Evolutionary conservation across 2,888 invertebrate species (phyloP).

Genomic region (Chrysolina oricalcia): DNA sequence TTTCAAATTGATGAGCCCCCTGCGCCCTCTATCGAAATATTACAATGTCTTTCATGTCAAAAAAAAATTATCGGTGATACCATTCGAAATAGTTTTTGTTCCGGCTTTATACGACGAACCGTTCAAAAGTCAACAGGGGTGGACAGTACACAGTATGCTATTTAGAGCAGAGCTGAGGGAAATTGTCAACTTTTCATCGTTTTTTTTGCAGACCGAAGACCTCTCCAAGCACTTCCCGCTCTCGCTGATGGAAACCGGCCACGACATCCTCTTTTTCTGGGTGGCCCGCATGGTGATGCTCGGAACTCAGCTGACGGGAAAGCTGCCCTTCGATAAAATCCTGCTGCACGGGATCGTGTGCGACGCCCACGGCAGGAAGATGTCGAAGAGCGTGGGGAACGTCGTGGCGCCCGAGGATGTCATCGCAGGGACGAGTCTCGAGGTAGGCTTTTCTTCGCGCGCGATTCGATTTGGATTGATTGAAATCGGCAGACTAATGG

Average conservation of each 20-base stretch:
- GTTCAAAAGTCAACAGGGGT: too few species aligned
- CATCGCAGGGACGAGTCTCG: conserved; percentile 88
- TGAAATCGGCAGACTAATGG: too few species aligned
- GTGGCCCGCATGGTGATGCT: conserved; percentile 99
- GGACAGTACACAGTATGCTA: too few species aligned
- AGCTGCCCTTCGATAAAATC: conserved; percentile 94
- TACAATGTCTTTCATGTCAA: too few species aligned
- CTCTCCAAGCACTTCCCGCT: conserved; percentile 82
- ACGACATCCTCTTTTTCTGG: conserved; percentile 99
- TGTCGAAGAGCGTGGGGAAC: conserved; percentile 99
- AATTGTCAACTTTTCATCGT: neutral
- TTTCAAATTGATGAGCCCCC: too few species aligned
- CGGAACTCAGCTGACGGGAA: conserved; percentile 86
- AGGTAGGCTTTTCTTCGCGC: conserved; percentile 71
- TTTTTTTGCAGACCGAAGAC: conserved; percentile 74
- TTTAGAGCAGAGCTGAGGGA: too few species aligned
- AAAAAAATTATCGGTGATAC: too few species aligned
- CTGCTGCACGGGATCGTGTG: conserved; percentile 97
- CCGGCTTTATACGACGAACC: too few species aligned
- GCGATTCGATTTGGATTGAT: neutral
- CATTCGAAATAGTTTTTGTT: too few species aligned
- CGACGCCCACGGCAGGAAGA: conserved; percentile 98
- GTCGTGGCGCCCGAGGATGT: conserved; percentile 98
- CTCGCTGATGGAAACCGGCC: conserved; percentile 94
- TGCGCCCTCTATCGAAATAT: too few species aligned